A percentile compares a stretch with the other conserved stretches of the same genome.
Conservation (phyloP, 2,797 vertebrate species). For the Paratrypauchen microcephalus region DNA sequence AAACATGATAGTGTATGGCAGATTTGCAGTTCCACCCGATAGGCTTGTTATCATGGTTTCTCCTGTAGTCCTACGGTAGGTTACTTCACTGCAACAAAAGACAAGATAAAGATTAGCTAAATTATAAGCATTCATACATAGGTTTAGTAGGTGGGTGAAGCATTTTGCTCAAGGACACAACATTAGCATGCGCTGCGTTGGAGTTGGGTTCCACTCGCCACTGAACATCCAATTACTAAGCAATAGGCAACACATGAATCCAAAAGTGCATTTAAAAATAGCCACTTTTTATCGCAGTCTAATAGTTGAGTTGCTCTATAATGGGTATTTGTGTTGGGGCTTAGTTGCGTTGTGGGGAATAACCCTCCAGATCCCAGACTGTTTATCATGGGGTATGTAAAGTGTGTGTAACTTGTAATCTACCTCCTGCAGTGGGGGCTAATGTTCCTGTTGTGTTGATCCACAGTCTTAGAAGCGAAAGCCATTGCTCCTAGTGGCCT, state of each 20-base stretch:
- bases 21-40: conserved; percentile 38
- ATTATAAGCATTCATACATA: too few species aligned
- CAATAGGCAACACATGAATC: not conserved
- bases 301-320: not conserved
- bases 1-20: conserved; percentile 48
- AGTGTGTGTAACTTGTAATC: conserved; percentile 33
- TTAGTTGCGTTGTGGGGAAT: conserved; percentile 8
- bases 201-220: not conserved
- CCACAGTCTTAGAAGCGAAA: conserved; percentile 42
- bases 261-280: not conserved
- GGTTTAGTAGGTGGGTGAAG: not conserved
- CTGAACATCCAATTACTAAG: too few species aligned
- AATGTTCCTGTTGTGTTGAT: conserved; percentile 29
- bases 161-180: not conserved
- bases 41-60: conserved; percentile 40
- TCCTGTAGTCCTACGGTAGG: conserved; percentile 35
- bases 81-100: not conserved
- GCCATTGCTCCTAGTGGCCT: conserved; percentile 53
- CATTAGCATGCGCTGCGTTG: not conserved
- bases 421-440: conserved; percentile 23
- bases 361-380: conserved; percentile 13
- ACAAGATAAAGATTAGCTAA: too few species aligned
- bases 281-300: not conserved
- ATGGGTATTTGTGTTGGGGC: conserved; percentile 4
- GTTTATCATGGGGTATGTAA: conserved; percentile 28